Conservation (phyloP, 2,888 invertebrate genomes). For the Horisme vitalbata region DNA sequence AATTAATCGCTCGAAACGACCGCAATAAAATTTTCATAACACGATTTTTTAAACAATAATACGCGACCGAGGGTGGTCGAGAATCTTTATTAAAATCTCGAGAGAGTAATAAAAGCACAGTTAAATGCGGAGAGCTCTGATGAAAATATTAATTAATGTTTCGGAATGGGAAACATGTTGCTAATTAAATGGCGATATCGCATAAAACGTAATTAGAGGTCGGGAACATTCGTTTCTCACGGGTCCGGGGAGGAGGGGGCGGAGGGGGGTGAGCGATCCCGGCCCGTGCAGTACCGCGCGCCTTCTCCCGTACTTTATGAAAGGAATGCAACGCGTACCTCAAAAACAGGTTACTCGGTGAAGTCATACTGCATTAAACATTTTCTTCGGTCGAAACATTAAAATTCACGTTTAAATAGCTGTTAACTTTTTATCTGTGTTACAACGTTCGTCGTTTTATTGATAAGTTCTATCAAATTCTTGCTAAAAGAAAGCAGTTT, state of each 20-base stretch:
- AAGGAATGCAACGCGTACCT: conserved; percentile 65
- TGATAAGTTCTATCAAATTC: conserved; percentile 36
- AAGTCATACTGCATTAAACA: conserved; percentile 51
- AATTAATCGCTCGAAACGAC: conserved; percentile 55
- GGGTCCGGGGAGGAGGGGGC: conserved; percentile 46
- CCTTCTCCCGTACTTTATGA: conserved; percentile 52
- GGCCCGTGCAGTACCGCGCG: conserved; percentile 42
- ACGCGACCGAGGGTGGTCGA: conserved; percentile 75
- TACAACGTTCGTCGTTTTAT: conserved; percentile 39
- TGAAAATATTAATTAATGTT: conserved; percentile 83
- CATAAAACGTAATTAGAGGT: conserved; percentile 81
- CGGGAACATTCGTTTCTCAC: conserved; percentile 77
- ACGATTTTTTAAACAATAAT: conserved; percentile 73
- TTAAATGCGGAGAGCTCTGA: conserved; percentile 79
- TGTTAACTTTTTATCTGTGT: conserved; percentile 49
- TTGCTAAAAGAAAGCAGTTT: conserved; percentile 30
- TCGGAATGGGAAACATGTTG: conserved; percentile 80
- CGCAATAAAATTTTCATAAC: conserved; percentile 68
- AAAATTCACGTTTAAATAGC: conserved; percentile 57
- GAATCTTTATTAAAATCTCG: conserved; percentile 82
- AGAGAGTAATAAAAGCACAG: conserved; percentile 80
- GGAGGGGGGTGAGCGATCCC: conserved; percentile 26
- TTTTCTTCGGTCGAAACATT: conserved; percentile 50
- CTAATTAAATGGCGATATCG: conserved; percentile 83
- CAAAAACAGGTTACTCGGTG: conserved; percentile 64